Conservation (phyloP, 2,113 vertebrate genomes). For the Brachypodius melanocephalos region DNA sequence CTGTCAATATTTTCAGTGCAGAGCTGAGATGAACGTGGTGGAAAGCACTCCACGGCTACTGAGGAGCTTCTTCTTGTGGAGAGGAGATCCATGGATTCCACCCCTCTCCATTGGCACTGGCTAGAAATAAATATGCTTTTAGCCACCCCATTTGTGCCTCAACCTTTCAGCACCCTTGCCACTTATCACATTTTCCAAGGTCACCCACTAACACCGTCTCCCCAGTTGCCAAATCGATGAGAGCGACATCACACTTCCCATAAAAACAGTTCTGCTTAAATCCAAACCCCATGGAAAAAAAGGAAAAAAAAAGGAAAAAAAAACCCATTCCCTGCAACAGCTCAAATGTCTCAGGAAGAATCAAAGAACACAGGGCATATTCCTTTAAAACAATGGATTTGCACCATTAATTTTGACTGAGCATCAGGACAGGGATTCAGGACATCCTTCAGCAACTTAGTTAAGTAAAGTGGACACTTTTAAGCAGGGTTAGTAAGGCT, state of each 20-base stretch:
- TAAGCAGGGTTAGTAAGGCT: neutral
- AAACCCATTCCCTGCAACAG: neutral
- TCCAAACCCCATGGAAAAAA: neutral
- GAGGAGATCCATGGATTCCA: constrained; percentile 16
- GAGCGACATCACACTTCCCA: constrained; percentile 61
- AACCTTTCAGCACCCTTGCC: constrained; percentile 72
- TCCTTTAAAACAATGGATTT: neutral
- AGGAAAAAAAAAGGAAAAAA: neutral
- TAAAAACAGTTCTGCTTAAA: constrained; percentile 20
- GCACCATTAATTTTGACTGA: neutral
- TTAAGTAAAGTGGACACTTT: neutral
- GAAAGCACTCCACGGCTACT: neutral
- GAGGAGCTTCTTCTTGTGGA: neutral
- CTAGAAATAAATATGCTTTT: constrained; percentile 61
- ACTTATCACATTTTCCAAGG: constrained; percentile 75
- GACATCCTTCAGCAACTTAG: neutral
- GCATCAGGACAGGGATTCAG: neutral
- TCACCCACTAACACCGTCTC: constrained; percentile 59
- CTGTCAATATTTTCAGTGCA: neutral
- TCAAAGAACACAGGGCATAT: neutral
- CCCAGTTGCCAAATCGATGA: constrained; percentile 65
- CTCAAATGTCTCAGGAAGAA: neutral
- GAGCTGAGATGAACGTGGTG: neutral
- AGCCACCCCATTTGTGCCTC: constrained; percentile 63
- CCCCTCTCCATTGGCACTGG: neutral